Evolutionary conservation across 1,140 invertebrate species (phyloP).

Genomic region (Chrysopa pallens): DNA sequence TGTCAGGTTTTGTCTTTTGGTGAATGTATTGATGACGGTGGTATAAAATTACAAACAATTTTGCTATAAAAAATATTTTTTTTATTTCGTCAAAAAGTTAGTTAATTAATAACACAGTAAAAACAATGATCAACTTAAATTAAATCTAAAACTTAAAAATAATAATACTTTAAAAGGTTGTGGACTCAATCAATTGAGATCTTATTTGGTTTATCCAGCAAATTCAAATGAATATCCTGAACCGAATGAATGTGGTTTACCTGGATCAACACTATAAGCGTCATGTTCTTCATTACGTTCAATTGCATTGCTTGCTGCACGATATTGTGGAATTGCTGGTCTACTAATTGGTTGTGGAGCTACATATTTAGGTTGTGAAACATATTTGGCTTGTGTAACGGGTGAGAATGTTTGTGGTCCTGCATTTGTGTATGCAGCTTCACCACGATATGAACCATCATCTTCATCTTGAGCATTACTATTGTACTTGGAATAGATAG

Average conservation of each 20-base stretch:
- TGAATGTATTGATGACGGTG: too few relatives aligned
- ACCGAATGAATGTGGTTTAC: constrained; percentile 32
- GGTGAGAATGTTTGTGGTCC: neutral
- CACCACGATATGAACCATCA: neutral
- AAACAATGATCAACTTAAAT: too few relatives aligned
- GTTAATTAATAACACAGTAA: too few relatives aligned
- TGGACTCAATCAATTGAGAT: neutral
- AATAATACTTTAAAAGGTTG: too few relatives aligned
- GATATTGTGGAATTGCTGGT: neutral
- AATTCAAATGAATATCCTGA: constrained; percentile 38
- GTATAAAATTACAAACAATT: too few relatives aligned
- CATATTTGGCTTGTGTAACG: neutral
- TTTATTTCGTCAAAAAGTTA: too few relatives aligned
- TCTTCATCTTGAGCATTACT: neutral
- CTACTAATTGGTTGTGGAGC: too few relatives aligned
- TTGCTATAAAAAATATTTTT: too few relatives aligned
- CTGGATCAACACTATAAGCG: constrained; percentile 19
- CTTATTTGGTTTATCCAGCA: neutral
- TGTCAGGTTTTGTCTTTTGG: too few relatives aligned
- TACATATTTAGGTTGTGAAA: neutral
- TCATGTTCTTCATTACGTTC: neutral
- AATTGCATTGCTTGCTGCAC: neutral
- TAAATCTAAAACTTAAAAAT: too few relatives aligned
- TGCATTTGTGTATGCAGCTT: neutral
- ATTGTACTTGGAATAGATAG: too few relatives aligned